phyloP scores from a whole-genome alignment of 2,797 vertebrate genomes.

The Diplodus sargus region DNA sequence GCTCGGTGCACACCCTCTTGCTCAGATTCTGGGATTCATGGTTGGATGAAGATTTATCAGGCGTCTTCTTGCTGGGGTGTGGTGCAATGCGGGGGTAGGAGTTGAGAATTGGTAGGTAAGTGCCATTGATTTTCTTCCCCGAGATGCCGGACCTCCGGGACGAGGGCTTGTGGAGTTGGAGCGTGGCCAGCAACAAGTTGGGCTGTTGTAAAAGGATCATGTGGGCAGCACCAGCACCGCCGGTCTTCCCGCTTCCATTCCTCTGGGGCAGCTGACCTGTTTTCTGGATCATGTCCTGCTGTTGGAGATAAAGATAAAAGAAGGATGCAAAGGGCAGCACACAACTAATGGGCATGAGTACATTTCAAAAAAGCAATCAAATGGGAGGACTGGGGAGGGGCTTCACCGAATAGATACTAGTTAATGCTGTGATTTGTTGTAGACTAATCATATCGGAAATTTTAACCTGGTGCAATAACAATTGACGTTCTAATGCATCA shows the following conservation, averaged over 20 bases:
- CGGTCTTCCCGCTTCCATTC: constrained; percentile 14
- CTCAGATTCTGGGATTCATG: constrained; percentile 71
- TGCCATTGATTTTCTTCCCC: constrained; percentile 59
- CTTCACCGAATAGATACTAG: too few relatives aligned
- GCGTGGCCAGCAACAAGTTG: constrained; percentile 32
- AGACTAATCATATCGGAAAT: too few relatives aligned
- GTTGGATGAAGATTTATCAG: constrained; percentile 56
- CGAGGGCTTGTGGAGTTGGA: constrained; percentile 55
- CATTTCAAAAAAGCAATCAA: neutral
- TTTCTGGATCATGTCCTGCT: constrained; percentile 66
- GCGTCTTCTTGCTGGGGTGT: constrained; percentile 79
- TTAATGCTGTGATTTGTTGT: too few relatives aligned
- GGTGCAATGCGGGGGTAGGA: constrained; percentile 84
- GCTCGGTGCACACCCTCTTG: constrained; percentile 78
- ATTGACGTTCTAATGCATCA: too few relatives aligned
- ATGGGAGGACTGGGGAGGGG: too few relatives aligned
- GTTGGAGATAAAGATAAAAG: constrained; percentile 7
- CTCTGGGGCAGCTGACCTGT: constrained; percentile 61
- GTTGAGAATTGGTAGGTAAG: constrained; percentile 80
- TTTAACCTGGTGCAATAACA: too few relatives aligned
- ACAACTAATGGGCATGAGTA: neutral
- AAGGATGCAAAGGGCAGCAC: neutral
- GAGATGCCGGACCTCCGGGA: constrained; percentile 36
- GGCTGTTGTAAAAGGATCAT: constrained; percentile 76
- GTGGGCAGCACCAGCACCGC: constrained; percentile 42